Base-by-base conservation (phyloP, 2,888 invertebrate species). In the Amphipyra tragopoginis region DNA sequence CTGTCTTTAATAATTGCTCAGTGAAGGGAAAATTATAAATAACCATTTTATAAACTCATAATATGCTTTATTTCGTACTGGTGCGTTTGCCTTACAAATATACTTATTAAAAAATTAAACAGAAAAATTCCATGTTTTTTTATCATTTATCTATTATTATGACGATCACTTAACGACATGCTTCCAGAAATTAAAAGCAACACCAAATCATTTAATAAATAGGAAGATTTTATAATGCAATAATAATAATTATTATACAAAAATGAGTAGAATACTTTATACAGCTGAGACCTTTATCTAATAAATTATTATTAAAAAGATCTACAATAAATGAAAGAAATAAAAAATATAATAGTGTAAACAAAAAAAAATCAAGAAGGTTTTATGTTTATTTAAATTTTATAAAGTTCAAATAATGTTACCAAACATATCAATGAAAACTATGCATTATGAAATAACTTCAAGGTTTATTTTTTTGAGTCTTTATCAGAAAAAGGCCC, bases 61-160 rank as follows among this genome's bases (percentile, higher is more conserved):
- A 92, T 93, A 92, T 94, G 93, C 93, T 94, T 94, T 94, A 94
- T 94, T 94, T 93, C 94, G 90, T 94, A 94, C 93, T 94, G 94
- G 94, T 94, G 94, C 94, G 91, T 92, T 93, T 91, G 88, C 87
- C 93, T 94, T 94, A 94, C 85, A 92, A 88, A 87, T 91, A 91
- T 89, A 90, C 90, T 92, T 91, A 93, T 83, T 88, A 29, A 90
- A 86, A 91, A 92, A 90, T 89, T 90, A 91, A 87, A 90, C 79
- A 73, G 77, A 84, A 72, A n/a, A 79, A 66, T 68, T 72, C 57
- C 72, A 74, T 77, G 84, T 84, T 83, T 80, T 83, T 80, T 77
- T 82, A 81, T 82, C 73, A 86, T 87, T 84, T 83, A 86, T 85
- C 77, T 88, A 90, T 86, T 78, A 85, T 84, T 82, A 87, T 84